phyloP scores from a whole-genome alignment of 2,888 invertebrate genomes.

The Drosophila picticornis region DNA sequence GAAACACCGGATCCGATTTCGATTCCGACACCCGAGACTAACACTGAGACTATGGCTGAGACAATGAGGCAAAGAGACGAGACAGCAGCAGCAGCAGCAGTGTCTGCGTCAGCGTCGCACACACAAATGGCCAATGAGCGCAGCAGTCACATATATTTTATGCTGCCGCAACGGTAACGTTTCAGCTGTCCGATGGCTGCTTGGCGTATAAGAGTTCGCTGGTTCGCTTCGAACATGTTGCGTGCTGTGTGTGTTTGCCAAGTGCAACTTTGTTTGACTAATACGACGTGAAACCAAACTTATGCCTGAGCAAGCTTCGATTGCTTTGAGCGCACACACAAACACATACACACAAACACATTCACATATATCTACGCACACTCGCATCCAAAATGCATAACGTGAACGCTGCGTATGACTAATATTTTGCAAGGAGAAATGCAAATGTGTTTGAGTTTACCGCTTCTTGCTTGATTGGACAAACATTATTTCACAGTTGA shows the following conservation, averaged over 20 bases:
- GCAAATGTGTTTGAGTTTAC: constrained; percentile 5
- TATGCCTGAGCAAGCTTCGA: constrained; percentile 8
- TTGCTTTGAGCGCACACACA: constrained; percentile 3
- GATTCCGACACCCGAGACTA: constrained; percentile 20
- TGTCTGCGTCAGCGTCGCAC: constrained; percentile 72
- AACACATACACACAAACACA: background rate
- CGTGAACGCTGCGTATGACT: constrained; percentile 47
- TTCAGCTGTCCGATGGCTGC: constrained; percentile 22
- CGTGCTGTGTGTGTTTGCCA: constrained; percentile 15
- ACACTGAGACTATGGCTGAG: background rate
- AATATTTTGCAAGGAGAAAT: constrained; percentile 20
- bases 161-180: constrained; percentile 55
- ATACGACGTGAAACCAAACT: constrained; percentile 5
- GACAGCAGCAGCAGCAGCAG: constrained; percentile 22
- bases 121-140: constrained; percentile 75
- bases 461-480: constrained; percentile 22
- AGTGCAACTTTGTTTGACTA: constrained; percentile 26
- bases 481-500: constrained; percentile 7
- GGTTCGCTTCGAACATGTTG: constrained; percentile 55
- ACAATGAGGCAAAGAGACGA: constrained; percentile 27
- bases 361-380: background rate
- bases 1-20: constrained; percentile 15
- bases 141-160: constrained; percentile 71
- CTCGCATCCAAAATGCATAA: background rate
- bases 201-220: constrained; percentile 54